phyloP scores from a whole-genome alignment of 1,140 invertebrate genomes.

The Lamellibrachia luymesi region DNA sequence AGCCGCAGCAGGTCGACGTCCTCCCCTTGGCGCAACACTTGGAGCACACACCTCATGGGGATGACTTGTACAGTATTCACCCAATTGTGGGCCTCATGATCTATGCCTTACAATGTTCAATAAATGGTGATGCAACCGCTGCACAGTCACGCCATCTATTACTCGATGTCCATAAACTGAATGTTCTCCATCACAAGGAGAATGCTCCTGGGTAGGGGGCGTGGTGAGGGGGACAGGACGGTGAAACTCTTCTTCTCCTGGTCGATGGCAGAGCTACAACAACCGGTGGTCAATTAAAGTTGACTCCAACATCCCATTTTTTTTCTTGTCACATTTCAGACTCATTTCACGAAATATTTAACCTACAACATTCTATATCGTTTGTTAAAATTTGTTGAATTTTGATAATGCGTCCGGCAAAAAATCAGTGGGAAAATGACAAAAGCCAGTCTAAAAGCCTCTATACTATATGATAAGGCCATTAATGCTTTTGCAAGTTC shows the following conservation, averaged over 20 bases:
- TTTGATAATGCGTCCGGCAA: too few relatives aligned
- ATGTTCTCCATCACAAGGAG: conserved; percentile 37
- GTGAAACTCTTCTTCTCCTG: conserved; percentile 82
- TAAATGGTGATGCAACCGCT: not conserved
- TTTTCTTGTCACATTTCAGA: not conserved
- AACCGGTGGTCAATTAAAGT: conserved; percentile 26
- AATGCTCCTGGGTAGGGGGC: conserved; percentile 77
- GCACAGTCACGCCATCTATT: not conserved
- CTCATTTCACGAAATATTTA: not conserved
- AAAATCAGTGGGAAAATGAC: too few relatives aligned
- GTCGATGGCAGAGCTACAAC: conserved; percentile 82
- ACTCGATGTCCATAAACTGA: conserved; percentile 50
- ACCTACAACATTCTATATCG: not conserved
- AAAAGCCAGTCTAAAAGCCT: too few relatives aligned
- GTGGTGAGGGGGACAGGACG: conserved; percentile 86
- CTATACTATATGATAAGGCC: too few relatives aligned
- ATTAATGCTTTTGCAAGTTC: too few relatives aligned
- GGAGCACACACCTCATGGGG: not conserved
- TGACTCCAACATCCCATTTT: not conserved
- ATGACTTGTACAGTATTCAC: not conserved
- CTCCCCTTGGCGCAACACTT: not conserved
- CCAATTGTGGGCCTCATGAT: too few relatives aligned
- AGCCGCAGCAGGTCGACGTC: not conserved
- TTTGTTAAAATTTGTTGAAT: too few relatives aligned
- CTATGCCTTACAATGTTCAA: too few relatives aligned